Base-by-base conservation (phyloP, 2,888 invertebrate species). In the Megalurothrips usitatus region DNA sequence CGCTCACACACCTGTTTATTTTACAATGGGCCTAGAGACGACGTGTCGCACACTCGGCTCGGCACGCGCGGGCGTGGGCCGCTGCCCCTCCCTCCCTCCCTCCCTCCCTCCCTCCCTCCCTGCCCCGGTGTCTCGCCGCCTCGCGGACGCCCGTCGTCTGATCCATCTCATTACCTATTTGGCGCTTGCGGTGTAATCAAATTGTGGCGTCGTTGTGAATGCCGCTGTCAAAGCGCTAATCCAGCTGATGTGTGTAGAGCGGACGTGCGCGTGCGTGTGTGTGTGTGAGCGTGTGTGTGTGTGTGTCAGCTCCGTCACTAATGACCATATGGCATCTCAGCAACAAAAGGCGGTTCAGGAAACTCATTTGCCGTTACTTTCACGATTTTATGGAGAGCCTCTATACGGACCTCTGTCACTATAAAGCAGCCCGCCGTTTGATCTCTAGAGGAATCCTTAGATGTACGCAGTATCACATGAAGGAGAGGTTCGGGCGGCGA, bases 101-200 rank as follows among this genome's bases (percentile, higher is more conserved):
- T 75, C 80, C 79, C 82, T 79, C 82, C 81, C 81, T 81, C 82
- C 79, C 78, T 80, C 79, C 34, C 79, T 78, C 68, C 12, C 83
- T 79, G 79, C 81, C 75, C 81, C 75, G 23, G 47, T 52, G 34
- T 82, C 82, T 83, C 82, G 83, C 82, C 82, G 82, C 82, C 83
- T 82, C 80, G n/a, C 80, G 10, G 47, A n/a, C 80, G 48, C n/a
- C 63, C 26, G 19, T n/a, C 79, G 34, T 58, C 81, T 68, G 75
- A 49, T 52, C 49, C 52, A 43, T 47, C n/a, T 81, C n/a, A 79
- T 58, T 49, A 47, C 75, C 52, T 52, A 79, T 80, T 68, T 63
- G 80, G 81, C 78, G 47, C 49, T 78, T 78, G 78, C 78, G 78
- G 81, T 43, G 48, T 75, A 75, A 75, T 75, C 68, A 75, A 75